These are phyloP conservation scores for Champsocephalus esox DNA, from an alignment of 2,797 vertebrate species.

Conservation along the genomic window DNA sequence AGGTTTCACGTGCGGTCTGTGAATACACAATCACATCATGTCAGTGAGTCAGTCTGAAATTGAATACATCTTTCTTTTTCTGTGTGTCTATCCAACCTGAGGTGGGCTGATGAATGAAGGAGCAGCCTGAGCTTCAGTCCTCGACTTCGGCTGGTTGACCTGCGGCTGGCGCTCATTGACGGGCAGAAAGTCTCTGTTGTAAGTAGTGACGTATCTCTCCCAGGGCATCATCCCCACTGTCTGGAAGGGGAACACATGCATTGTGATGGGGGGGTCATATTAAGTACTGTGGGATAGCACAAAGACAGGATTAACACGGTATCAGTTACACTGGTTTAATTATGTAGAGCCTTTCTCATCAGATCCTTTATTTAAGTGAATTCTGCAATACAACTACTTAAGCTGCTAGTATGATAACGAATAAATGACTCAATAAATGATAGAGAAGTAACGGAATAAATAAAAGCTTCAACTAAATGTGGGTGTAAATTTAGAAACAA, in stretches of 20 bases:
- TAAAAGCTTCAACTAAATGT: too few relatives aligned
- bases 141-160: background rate
- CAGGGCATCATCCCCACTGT: background rate
- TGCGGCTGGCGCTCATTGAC: slow-evolving; percentile 3
- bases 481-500: too few relatives aligned
- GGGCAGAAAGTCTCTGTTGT: slow-evolving; percentile 42
- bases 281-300: background rate
- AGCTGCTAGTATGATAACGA: too few relatives aligned
- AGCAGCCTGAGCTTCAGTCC: background rate
- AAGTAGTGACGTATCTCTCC: slow-evolving; percentile 45
- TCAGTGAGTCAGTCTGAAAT: background rate
- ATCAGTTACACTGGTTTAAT: background rate
- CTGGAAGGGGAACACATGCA: slow-evolving; percentile 4
- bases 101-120: background rate
- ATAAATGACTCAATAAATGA: too few relatives aligned
- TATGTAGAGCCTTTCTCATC: background rate
- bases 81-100: slow-evolving; percentile 16
- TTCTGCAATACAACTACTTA: too few relatives aligned
- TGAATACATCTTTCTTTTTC: background rate
- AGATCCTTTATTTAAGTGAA: too few relatives aligned
- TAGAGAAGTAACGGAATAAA: too few relatives aligned
- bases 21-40: slow-evolving; percentile 13
- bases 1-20: slow-evolving; percentile 15
- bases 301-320: background rate
- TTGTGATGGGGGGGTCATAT: background rate